Base-by-base conservation (phyloP, 2,113 vertebrate genomes). In the Acanthochromis polyacanthus region DNA sequence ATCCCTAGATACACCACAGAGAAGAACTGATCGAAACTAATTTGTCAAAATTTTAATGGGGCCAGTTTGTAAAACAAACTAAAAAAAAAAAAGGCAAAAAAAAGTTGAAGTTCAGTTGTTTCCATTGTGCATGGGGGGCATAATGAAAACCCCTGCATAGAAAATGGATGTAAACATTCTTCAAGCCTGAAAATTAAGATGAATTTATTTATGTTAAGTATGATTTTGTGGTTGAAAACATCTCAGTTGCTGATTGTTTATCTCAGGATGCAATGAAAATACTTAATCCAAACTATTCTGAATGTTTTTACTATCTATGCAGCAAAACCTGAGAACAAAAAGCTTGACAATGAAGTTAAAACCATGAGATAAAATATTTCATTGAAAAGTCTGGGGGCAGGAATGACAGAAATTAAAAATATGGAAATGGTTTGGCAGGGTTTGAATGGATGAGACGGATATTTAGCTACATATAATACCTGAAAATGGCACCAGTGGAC, bases 301-400 rank as follows among this genome's bases (percentile, higher is more conserved):
- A 78, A 73, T 84, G 76, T 78, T 83, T 80, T 81, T 51, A 64
- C 62, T 85, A 84, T 90, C 84, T 80, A 78, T 57, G 46, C 59
- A 28, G 59, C n/a, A 30, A 57, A 48, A 65, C 52, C 61, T 70
- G 57, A 51, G 61, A 57, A 79, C 78, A 83, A 84, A 71, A 48
- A 30, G 55, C 43, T 55, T 20, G n/a, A 84, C 83, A 86, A 30
- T 78, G 72, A 89, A 88, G 71, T 75, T 85, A 88, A 87, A 90
- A 88, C 79, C 71, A 78, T 83, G 68, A 90, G 66, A 91, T 89
- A 23, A 85, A 85, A 88, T 76, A 87, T 86, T 85, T 89, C 62
- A 79, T 73, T 66, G 46, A 85, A 78, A 80, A 70, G 74, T 50
- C 61, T 73, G 62, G 57, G 75, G 78, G 58, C 62, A 81, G 80